phyloP scores from a whole-genome alignment of 2,797 vertebrate genomes.

The Acipenser transmontanus region DNA sequence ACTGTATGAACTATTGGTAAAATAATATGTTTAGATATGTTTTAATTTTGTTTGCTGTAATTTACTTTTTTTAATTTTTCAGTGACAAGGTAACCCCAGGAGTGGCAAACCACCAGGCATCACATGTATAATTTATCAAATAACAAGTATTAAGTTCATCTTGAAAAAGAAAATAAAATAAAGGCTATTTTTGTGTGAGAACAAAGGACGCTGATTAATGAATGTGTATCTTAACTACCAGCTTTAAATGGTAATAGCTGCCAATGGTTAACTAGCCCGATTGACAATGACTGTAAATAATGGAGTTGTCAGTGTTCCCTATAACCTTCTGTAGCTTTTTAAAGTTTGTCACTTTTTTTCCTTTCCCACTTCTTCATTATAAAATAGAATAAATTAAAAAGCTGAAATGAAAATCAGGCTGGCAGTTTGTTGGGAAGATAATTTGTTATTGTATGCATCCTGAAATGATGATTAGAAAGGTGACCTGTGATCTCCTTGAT shows the following conservation, averaged over 20 bases:
- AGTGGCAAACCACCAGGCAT: slow-evolving; percentile 10
- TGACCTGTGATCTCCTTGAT: slow-evolving; percentile 52
- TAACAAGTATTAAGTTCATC: background rate
- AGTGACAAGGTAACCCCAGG: background rate
- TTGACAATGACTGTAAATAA: slow-evolving; percentile 37
- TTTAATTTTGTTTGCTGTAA: too few species aligned
- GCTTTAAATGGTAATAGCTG: slow-evolving; percentile 25
- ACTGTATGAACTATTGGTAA: too few species aligned
- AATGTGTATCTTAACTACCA: slow-evolving; percentile 25
- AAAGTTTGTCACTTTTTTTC: slow-evolving; percentile 28
- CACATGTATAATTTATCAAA: background rate
- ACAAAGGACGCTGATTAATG: slow-evolving; percentile 32
- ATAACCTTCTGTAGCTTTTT: slow-evolving; percentile 27
- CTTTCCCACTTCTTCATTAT: slow-evolving; percentile 28
- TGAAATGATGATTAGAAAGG: slow-evolving; percentile 49
- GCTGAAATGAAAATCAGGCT: slow-evolving; percentile 43
- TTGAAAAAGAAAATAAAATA: background rate
- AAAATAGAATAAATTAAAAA: slow-evolving; percentile 45
- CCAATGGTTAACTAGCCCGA: slow-evolving; percentile 34
- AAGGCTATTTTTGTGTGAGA: slow-evolving; percentile 27
- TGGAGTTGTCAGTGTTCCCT: slow-evolving; percentile 12
- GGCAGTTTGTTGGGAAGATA: slow-evolving; percentile 50
- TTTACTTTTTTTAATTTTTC: too few species aligned
- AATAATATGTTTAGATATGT: too few species aligned
- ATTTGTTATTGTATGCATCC: slow-evolving; percentile 52